Evolutionary conservation across 2,888 invertebrate species (phyloP).

Genomic region (Drosophila mulleri): DNA sequence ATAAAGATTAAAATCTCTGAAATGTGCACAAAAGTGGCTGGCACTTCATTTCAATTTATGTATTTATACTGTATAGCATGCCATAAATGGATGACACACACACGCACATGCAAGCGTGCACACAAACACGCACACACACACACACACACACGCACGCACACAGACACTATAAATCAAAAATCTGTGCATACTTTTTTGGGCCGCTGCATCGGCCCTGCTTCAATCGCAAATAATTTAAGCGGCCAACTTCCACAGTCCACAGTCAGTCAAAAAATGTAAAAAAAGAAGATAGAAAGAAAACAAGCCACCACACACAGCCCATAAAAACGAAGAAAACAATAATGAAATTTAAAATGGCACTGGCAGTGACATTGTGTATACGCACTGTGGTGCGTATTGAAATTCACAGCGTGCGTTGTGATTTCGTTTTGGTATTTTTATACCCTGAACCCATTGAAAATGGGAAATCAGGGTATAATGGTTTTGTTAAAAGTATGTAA

Average conservation of each 20-base stretch:
- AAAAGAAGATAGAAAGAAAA: constrained; percentile 7
- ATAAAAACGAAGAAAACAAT: constrained; percentile 19
- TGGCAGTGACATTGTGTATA: constrained; percentile 69
- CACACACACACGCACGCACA: constrained; percentile 6
- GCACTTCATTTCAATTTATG: constrained; percentile 79
- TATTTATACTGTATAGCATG: constrained; percentile 50
- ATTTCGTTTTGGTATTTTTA: constrained; percentile 10
- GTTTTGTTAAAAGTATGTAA: too few relatives aligned
- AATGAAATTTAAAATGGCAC: constrained; percentile 37
- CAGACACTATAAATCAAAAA: constrained; percentile 65
- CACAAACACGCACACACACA: not conserved
- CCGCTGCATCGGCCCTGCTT: constrained; percentile 45
- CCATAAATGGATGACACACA: constrained; percentile 18
- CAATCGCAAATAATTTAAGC: constrained; percentile 64
- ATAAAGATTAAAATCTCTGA: constrained; percentile 79
- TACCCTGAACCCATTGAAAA: too few relatives aligned
- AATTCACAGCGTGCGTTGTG: constrained; percentile 69
- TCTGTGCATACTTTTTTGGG: constrained; percentile 71
- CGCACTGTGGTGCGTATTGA: constrained; percentile 59
- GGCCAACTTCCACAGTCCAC: constrained; percentile 40
- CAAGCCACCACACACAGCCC: not conserved
- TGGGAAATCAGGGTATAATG: too few relatives aligned
- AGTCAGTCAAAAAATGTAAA: constrained; percentile 26
- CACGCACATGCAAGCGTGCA: not conserved
- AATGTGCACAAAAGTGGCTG: constrained; percentile 75